Base-by-base conservation (phyloP, 2,888 invertebrate genomes). In the Tetheella fluctuosa region DNA sequence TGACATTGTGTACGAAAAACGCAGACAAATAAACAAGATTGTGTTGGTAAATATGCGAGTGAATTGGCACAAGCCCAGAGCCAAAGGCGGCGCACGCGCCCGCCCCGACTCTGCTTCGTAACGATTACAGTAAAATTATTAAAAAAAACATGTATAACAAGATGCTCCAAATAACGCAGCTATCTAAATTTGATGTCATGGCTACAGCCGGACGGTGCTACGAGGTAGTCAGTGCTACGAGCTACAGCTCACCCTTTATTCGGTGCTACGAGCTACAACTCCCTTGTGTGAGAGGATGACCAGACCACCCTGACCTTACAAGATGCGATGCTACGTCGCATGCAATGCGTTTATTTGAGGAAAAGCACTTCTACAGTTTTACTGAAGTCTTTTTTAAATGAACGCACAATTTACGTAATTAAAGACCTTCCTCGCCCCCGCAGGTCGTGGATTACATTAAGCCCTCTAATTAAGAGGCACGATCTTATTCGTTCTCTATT, bases 51-150 rank as follows among this genome's bases (percentile, higher is more conserved):
- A 84, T 84, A 83, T 73, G 79, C 74, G 71, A 74, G 74, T 68
- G 73, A 71, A 68, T 78, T 79, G 74, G 74, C 77, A 75, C 74
- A 74, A 76, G 66, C 68, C 74, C 83, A 85, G 82, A 86, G 89
- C 87, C 90, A 91, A 90, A 90, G 89, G 77, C 88, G 81, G 73
- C 79, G 74, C 79, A 80, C 73, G 73, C 80, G 74, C 79, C 80
- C 73, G 73, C 79, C 69, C 76, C 69, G 71, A 65, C 72, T 73
- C 61, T 70, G 69, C 67, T 71, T 64, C 70, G 73, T 69, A 64
- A 68, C 73, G 68, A 69, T 61, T 70, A 66, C 64, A 62, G n/a
- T n/a, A n/a, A n/a, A n/a, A n/a, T n/a, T n/a, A 61, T 61, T 59
- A 54, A 48, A 57, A 56, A 54, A 59, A 34, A 63, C 83, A 81